Percentiles rank a stretch among this genome's conserved stretches.
These are phyloP conservation scores for Adelosebastes latens DNA, from an alignment of 2,797 vertebrate species.

Conservation along the genomic window DNA sequence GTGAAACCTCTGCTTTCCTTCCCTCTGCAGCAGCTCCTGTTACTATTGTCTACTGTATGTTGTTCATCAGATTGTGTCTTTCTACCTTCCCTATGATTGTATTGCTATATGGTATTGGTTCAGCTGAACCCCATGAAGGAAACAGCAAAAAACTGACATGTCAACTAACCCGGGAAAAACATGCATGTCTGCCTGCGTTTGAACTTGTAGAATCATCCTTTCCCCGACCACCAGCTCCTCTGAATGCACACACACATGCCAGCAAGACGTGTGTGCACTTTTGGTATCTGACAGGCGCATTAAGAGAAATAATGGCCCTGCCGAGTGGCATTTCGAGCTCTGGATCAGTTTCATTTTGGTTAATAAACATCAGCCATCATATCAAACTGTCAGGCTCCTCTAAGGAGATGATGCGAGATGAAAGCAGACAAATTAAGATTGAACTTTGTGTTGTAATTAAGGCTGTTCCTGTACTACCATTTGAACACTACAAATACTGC, in stretches of 20 bases:
- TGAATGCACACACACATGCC: conserved; percentile 3
- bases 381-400: conserved; percentile 9
- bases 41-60: background rate
- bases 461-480: background rate
- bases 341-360: conserved; percentile 36
- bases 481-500: conserved; percentile 19
- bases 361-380: conserved; percentile 43
- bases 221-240: conserved; percentile 1
- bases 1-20: conserved; percentile 12
- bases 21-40: background rate
- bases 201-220: background rate
- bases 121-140: background rate
- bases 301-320: conserved; percentile 46
- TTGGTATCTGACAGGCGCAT: conserved; percentile 48
- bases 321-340: conserved; percentile 47
- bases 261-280: conserved; percentile 19
- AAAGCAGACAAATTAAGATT: conserved; percentile 25
- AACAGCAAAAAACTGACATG: background rate
- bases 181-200: background rate
- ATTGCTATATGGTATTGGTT: background rate
- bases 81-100: background rate
- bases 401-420: conserved; percentile 25
- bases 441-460: conserved; percentile 44
- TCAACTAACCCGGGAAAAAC: background rate
- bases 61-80: background rate